Evolutionary conservation across 1,140 invertebrate genomes (phyloP).

Genomic region (Lycorma delicatula): DNA sequence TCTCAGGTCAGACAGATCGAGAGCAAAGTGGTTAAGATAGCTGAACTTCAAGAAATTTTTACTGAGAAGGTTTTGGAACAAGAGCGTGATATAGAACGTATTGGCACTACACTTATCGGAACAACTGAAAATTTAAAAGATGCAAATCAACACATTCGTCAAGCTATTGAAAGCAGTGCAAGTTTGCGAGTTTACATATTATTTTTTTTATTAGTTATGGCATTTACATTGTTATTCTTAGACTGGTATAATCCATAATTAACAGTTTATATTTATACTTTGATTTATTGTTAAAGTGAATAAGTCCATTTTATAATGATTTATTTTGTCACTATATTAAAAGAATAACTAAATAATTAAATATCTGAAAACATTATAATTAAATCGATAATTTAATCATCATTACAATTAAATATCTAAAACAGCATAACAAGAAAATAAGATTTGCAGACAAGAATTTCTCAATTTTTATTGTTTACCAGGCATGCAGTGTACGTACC

Average conservation of each 20-base stretch:
- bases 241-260: constrained; percentile 86
- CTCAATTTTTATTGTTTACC: too few species aligned
- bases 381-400: too few species aligned
- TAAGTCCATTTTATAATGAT: too few species aligned
- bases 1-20: constrained; percentile 80
- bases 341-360: too few species aligned
- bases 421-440: too few species aligned
- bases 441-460: too few species aligned
- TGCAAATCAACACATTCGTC: constrained; percentile 92
- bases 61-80: constrained; percentile 96
- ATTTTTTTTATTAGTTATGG: constrained; percentile 92
- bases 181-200: constrained; percentile 87
- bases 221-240: constrained; percentile 89
- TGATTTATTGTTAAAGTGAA: too few species aligned
- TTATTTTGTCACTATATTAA: too few species aligned
- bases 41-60: constrained; percentile 92
- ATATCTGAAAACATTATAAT: too few species aligned
- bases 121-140: constrained; percentile 92
- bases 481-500: too few species aligned
- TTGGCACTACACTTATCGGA: constrained; percentile 77
- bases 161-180: constrained; percentile 94
- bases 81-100: constrained; percentile 84
- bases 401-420: too few species aligned
- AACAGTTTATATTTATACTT: too few species aligned
- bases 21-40: constrained; percentile 90